Evolutionary conservation across 2,113 vertebrate genomes (phyloP).

Genomic region (Clarias magur): DNA sequence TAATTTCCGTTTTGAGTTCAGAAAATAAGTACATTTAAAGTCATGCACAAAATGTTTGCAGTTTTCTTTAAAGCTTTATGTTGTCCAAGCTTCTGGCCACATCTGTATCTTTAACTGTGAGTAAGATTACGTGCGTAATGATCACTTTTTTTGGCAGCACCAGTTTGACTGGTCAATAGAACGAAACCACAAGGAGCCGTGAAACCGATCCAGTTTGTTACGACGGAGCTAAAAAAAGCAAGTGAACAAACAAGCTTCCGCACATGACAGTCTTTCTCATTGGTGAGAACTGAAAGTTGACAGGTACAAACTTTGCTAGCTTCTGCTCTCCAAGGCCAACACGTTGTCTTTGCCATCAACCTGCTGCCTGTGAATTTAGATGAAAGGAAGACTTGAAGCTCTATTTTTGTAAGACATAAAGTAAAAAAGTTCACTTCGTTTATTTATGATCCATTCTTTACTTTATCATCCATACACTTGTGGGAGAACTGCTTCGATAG

Average conservation of each 20-base stretch:
- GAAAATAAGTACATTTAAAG: too few species aligned
- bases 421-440: too few species aligned
- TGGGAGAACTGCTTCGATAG: background rate
- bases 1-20: too few species aligned
- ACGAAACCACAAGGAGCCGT: background rate
- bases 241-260: background rate
- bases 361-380: background rate
- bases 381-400: background rate
- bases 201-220: background rate
- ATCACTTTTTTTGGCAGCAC: too few species aligned
- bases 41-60: too few species aligned
- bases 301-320: conserved; percentile 8
- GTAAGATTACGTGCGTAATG: background rate
- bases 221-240: background rate
- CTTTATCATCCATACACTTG: background rate
- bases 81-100: too few species aligned
- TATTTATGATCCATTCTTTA: too few species aligned
- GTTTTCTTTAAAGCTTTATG: too few species aligned
- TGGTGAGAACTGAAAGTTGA: background rate
- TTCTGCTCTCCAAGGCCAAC: background rate
- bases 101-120: background rate
- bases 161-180: background rate
- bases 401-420: too few species aligned
- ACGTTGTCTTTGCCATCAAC: background rate
- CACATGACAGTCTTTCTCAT: background rate